Base-by-base conservation (phyloP, 2,797 vertebrate genomes). In the Phoxinus dragarum region DNA sequence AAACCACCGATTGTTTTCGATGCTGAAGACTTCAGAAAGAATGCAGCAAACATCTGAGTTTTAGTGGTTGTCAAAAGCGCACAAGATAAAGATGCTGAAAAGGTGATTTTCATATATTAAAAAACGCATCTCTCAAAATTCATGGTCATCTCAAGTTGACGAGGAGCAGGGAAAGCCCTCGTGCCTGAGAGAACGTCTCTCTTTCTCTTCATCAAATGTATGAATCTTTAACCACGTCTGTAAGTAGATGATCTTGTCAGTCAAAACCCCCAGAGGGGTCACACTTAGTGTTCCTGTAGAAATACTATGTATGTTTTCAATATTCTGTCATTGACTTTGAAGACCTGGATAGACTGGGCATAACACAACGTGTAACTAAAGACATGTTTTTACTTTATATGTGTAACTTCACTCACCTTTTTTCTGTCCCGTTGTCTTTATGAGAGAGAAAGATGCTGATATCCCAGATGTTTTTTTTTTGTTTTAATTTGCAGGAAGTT, bases 401-500 rank as follows among this genome's bases (percentile, higher is more conserved):
- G 47, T 9, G 47, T 9, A 59, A 12, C 14, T 76, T 36, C 10
- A 75, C 42, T 86, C 88, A 69, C 31, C 12, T 11, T 72, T 71
- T 81, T 88, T n/a, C 68, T 40, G 47, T 89, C 81, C 66, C 52
- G 7, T 59, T 79, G 40, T 88, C 68, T 89, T 84, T 84, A 71
- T 87, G 81, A 88, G 71, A 82, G 88, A 81, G 66, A 82, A 86
- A 81, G 69, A 88, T 82, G 87, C 84, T 75, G 64, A 88, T 83
- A 75, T 90, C 89, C 90, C 89, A 61, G 75, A 86, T 89, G 52
- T 86, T 68, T 54, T 89, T 88, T 67, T 89, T 44, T 88, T 54
- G 59, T 90, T 88, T 77, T 91, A 27, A 81, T 91, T 89, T 84
- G 86, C 86, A 85, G 88, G 90, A 89, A 40, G 54, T 89, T 86